A percentile compares a stretch with the other conserved stretches of the same genome.
Conservation (phyloP, 2,113 vertebrate species). For the Lampris megalopsis region DNA sequence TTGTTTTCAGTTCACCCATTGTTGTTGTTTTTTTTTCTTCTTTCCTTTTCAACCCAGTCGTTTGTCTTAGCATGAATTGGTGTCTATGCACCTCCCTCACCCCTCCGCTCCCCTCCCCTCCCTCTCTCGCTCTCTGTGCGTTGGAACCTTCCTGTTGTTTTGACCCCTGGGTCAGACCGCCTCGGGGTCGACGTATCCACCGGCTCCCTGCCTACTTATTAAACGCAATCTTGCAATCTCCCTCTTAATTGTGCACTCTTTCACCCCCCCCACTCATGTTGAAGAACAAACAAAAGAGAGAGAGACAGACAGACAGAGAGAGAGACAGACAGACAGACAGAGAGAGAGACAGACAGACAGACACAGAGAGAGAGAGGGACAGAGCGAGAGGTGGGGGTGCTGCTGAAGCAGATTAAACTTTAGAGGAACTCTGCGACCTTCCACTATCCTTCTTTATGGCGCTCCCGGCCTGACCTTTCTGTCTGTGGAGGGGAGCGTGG, state of each 20-base stretch:
- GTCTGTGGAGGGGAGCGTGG: constrained; percentile 58
- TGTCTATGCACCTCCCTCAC: not conserved
- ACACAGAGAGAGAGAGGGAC: not conserved
- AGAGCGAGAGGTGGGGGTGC: constrained; percentile 39
- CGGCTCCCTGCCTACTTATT: constrained; percentile 40
- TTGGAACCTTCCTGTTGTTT: constrained; percentile 75
- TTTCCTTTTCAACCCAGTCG: not conserved
- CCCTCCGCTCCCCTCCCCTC: not conserved
- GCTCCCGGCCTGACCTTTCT: constrained; percentile 67
- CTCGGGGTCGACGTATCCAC: constrained; percentile 48
- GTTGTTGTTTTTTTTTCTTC: too few species aligned
- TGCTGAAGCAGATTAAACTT: constrained; percentile 73
- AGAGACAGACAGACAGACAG: not conserved
- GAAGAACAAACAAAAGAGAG: constrained; percentile 7
- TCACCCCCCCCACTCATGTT: not conserved
- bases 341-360: not conserved
- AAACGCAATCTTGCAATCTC: constrained; percentile 64
- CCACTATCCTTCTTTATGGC: constrained; percentile 58
- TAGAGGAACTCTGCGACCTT: constrained; percentile 65
- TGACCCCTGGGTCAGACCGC: constrained; percentile 63
- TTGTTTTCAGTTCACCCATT: not conserved
- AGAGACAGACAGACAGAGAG: not conserved
- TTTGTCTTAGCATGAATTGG: not conserved
- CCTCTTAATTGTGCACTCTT: not conserved
- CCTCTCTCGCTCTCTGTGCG: constrained; percentile 12